Evolutionary conservation across 2,113 vertebrate genomes (phyloP).

Genomic region (Varanus salvator): DNA sequence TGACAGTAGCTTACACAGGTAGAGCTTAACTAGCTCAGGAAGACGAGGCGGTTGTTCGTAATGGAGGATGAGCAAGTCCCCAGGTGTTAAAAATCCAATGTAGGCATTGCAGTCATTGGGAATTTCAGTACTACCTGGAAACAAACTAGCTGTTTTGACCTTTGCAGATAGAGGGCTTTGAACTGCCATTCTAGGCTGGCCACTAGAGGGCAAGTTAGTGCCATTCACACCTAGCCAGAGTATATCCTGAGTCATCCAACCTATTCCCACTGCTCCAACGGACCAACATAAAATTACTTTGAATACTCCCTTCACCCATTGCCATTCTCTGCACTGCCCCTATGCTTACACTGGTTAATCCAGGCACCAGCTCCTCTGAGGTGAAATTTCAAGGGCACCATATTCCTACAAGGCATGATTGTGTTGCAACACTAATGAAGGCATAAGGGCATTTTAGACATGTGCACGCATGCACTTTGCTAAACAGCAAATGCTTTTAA

Average conservation of each 20-base stretch:
- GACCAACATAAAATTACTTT: not conserved
- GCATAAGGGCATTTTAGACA: not conserved
- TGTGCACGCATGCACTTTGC: not conserved
- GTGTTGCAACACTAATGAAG: not conserved
- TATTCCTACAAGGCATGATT: not conserved
- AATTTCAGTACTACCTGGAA: not conserved
- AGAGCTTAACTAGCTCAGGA: not conserved
- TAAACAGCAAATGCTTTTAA: not conserved
- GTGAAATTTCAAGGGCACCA: not conserved
- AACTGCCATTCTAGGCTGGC: not conserved
- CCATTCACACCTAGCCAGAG: not conserved
- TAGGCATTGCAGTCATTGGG: not conserved
- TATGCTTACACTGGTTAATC: not conserved
- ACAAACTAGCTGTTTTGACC: not conserved
- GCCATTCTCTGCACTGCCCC: not conserved
- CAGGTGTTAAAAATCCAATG: not conserved
- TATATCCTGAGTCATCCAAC: not conserved
- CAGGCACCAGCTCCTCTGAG: rapidly evolving
- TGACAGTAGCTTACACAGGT: not conserved
- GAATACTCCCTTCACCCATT: not conserved
- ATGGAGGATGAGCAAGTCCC: not conserved
- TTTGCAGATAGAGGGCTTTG: not conserved
- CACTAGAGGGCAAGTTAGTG: conserved; percentile 43
- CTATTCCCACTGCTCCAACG: not conserved
- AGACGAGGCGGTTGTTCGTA: too few species aligned